Conservation (phyloP, 2,888 invertebrate species). For the Matsumyia berberina region DNA sequence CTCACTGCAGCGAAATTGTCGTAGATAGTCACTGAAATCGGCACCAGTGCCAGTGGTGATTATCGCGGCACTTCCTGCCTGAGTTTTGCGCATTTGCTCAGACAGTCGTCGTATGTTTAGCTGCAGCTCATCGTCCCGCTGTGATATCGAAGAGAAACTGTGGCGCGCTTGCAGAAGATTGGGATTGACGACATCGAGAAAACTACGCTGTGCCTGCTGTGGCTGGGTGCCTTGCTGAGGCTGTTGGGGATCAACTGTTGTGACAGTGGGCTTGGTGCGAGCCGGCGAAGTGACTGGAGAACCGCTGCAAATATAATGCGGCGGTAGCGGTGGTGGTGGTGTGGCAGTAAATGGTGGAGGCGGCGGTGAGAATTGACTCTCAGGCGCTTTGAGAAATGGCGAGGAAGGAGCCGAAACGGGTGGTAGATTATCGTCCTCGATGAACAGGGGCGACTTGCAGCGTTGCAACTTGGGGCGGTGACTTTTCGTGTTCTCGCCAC, state of each 20-base stretch:
- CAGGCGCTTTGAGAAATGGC: conserved; percentile 78
- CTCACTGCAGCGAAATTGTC: conserved; percentile 79
- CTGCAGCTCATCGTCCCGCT: conserved; percentile 81
- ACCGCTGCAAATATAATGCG: conserved; percentile 75
- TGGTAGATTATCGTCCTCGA: conserved; percentile 77
- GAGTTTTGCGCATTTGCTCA: conserved; percentile 80
- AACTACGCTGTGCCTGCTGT: conserved; percentile 77
- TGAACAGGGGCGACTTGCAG: conserved; percentile 78
- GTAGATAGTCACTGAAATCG: conserved; percentile 79
- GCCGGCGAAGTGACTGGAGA: conserved; percentile 66
- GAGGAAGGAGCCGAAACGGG: conserved; percentile 81
- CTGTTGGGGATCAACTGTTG: conserved; percentile 72
- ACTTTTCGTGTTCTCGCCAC: conserved; percentile 62
- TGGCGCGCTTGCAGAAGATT: conserved; percentile 82
- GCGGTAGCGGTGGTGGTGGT: conserved; percentile 60
- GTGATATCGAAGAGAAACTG: conserved; percentile 81
- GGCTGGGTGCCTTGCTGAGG: conserved; percentile 41
- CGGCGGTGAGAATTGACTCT: conserved; percentile 77
- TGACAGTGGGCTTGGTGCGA: conserved; percentile 77
- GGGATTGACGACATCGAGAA: conserved; percentile 80
- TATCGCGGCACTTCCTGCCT: conserved; percentile 71
- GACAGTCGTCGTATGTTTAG: conserved; percentile 83
- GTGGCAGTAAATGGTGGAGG: conserved; percentile 73
- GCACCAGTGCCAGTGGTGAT: conserved; percentile 77
- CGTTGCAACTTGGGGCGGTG: conserved; percentile 79